Evolutionary conservation across 2,797 vertebrate genomes (phyloP).

Genomic region (Eulemur albifrons): DNA sequence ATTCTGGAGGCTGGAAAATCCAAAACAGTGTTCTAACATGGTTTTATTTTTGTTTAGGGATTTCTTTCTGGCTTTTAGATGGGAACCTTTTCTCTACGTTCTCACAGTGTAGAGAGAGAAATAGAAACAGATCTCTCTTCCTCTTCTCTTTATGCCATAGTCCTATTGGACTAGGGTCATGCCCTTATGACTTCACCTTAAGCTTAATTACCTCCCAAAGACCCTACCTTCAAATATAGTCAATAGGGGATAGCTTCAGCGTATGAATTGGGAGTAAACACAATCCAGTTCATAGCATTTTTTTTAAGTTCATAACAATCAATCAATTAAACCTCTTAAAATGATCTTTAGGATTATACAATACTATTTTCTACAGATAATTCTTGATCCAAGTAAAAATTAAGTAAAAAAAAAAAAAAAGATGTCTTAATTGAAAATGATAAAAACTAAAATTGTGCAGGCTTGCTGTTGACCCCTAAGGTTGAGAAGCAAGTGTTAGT

Average conservation of each 20-base stretch:
- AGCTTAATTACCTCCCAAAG: not conserved
- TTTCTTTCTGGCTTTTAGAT: not conserved
- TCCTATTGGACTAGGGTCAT: not conserved
- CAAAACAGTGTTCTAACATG: not conserved
- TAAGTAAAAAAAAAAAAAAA: not conserved
- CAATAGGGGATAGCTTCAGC: not conserved
- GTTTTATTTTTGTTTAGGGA: not conserved
- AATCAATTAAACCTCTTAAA: not conserved
- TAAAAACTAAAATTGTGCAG: not conserved
- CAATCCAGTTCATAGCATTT: not conserved
- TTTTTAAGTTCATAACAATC: not conserved
- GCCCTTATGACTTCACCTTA: not conserved
- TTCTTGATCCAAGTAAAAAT: conserved; percentile 50
- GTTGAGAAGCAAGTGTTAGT: conserved; percentile 8
- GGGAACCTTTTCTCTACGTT: not conserved
- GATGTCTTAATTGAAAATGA: not conserved
- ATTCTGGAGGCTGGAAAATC: not conserved
- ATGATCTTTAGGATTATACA: not conserved
- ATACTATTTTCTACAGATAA: conserved; percentile 30
- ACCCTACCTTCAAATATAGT: not conserved
- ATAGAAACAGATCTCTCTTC: not conserved
- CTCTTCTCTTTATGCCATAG: not conserved
- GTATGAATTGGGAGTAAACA: not conserved
- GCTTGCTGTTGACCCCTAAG: not conserved
- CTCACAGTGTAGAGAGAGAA: not conserved